A percentile compares a stretch with the other conserved stretches of the same genome.
Conservation (phyloP, 2,888 invertebrate species). For the Erynnis tages region DNA sequence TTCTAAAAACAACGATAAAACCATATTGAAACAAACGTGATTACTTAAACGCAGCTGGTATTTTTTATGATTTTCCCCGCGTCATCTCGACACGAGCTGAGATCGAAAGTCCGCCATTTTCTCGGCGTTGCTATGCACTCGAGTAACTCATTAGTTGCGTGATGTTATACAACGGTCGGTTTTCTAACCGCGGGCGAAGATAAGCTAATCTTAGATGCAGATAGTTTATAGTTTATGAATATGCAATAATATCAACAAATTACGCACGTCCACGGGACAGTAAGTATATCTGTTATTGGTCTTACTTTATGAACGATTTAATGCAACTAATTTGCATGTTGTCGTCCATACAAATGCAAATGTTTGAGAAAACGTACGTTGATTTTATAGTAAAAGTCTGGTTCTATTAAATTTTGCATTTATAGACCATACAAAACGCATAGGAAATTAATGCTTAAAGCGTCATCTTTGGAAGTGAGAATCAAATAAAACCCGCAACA, state of each 20-base stretch:
- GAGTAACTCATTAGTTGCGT: conserved; percentile 27
- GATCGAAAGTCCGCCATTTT: conserved; percentile 25
- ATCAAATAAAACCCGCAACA: too few species aligned
- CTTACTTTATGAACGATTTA: neutral
- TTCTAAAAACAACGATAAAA: neutral
- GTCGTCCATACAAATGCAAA: too few species aligned
- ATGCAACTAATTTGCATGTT: neutral
- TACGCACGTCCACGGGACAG: neutral
- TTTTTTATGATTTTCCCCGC: neutral
- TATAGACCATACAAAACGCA: too few species aligned
- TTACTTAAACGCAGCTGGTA: neutral
- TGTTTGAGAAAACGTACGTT: too few species aligned
- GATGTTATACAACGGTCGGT: conserved; percentile 24
- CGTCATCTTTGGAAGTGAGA: too few species aligned
- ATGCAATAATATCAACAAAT: conserved; percentile 13
- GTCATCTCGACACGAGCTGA: conserved; percentile 20
- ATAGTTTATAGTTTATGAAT: conserved; percentile 20
- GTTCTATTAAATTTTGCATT: too few species aligned
- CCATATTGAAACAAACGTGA: neutral
- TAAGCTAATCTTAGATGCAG: conserved; percentile 11
- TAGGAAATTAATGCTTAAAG: too few species aligned
- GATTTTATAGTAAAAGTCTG: too few species aligned
- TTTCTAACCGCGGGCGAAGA: conserved; percentile 20
- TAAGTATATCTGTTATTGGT: neutral
- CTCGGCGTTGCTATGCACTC: conserved; percentile 18